phyloP scores from a whole-genome alignment of 2,888 invertebrate genomes.

The Ophion slaviceki region DNA sequence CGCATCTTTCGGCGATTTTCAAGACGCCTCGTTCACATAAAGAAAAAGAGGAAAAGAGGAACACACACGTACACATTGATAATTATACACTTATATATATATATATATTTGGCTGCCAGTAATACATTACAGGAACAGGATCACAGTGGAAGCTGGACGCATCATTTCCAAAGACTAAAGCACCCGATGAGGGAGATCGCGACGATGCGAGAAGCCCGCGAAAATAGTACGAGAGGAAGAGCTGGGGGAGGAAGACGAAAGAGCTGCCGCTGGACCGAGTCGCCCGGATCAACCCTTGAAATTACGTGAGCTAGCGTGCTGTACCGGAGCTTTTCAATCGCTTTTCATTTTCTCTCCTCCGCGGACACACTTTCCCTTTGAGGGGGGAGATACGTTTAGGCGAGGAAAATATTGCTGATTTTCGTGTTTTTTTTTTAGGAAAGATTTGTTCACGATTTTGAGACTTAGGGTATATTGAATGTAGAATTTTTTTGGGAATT shows the following conservation, averaged over 20 bases:
- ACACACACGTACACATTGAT: not conserved
- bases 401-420: too few species aligned
- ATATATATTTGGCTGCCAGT: not conserved
- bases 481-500: too few species aligned
- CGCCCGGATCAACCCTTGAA: slow-evolving; percentile 32
- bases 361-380: slow-evolving; percentile 34
- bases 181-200: slow-evolving; percentile 56
- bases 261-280: slow-evolving; percentile 44
- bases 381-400: too few species aligned
- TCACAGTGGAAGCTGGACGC: slow-evolving; percentile 38
- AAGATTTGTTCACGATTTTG: too few species aligned
- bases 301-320: not conserved
- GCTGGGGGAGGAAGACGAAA: slow-evolving; percentile 11
- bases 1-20: slow-evolving; percentile 64
- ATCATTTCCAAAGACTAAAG: slow-evolving; percentile 38
- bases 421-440: too few species aligned
- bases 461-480: too few species aligned
- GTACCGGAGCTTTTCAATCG: slow-evolving; percentile 30
- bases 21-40: slow-evolving; percentile 42
- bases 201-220: slow-evolving; percentile 17
- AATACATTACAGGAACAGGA: slow-evolving; percentile 41
- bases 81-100: not conserved
- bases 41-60: slow-evolving; percentile 44
- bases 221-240: slow-evolving; percentile 33
- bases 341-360: slow-evolving; percentile 42